Evolutionary conservation across 2,113 vertebrate genomes (phyloP).

Genomic region (Coptodon rendalli): DNA sequence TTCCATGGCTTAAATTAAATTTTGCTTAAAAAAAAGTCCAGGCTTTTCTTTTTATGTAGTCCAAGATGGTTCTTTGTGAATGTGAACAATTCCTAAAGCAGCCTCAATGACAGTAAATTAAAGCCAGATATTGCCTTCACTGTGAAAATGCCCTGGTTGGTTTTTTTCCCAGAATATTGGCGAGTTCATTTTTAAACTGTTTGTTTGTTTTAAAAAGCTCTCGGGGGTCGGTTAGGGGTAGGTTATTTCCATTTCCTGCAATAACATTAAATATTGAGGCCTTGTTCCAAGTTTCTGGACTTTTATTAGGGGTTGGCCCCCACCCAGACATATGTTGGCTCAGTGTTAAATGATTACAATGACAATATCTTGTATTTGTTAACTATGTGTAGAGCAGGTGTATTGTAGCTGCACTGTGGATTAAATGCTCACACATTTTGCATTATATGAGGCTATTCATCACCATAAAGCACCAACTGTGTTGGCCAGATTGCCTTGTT

Average conservation of each 20-base stretch:
- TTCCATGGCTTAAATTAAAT: not conserved
- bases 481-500: not conserved
- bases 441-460: not conserved
- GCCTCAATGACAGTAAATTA: not conserved
- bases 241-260: not conserved
- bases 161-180: not conserved
- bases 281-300: not conserved
- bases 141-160: not conserved
- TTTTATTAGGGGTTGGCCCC: not conserved
- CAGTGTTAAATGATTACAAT: not conserved
- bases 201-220: not conserved
- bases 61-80: not conserved
- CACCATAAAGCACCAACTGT: conserved; percentile 34
- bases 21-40: not conserved
- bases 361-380: not conserved
- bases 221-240: not conserved
- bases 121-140: not conserved
- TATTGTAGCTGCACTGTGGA: not conserved
- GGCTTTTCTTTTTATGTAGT: conserved; percentile 7
- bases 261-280: not conserved
- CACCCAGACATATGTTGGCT: not conserved
- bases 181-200: not conserved
- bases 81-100: not conserved
- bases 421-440: not conserved
- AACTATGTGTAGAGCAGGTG: not conserved